Percentiles rank a stretch among this genome's conserved stretches.
Evolutionary conservation across 2,888 invertebrate species (phyloP).

Genomic region (Lasioglossum malachurum): DNA sequence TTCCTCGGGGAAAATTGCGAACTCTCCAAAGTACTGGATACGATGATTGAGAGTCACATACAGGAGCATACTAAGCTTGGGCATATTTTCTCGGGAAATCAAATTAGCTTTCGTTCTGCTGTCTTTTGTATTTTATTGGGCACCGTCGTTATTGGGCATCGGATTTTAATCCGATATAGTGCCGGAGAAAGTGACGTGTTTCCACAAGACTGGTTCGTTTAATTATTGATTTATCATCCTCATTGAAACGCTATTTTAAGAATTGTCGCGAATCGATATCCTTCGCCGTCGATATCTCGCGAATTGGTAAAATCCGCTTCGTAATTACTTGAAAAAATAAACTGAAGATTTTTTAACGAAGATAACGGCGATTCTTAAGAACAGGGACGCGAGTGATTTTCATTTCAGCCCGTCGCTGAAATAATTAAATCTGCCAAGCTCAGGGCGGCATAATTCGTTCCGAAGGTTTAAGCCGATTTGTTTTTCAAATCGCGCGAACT

Average conservation of each 20-base stretch:
- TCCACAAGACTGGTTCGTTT: background rate
- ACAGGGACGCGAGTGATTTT: background rate
- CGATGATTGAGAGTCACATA: background rate
- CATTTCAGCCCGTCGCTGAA: background rate
- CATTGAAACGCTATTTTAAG: background rate
- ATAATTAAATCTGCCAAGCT: background rate
- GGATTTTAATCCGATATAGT: background rate
- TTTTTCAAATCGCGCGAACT: background rate
- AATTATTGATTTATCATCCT: slow-evolving; percentile 5
- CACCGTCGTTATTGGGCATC: background rate
- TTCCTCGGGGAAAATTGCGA: background rate
- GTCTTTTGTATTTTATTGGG: background rate
- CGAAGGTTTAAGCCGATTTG: slow-evolving; percentile 2
- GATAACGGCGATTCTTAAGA: background rate
- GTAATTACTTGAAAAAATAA: background rate
- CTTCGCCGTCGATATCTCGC: background rate
- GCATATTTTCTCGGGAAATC: background rate
- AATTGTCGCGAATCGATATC: background rate
- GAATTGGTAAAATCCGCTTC: background rate
- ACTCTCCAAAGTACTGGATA: background rate
- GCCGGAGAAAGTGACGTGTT: background rate
- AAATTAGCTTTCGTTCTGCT: background rate
- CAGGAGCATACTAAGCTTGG: too few relatives aligned
- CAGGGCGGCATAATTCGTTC: background rate
- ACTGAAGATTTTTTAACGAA: background rate